phyloP scores from a whole-genome alignment of 2,888 invertebrate genomes.

The Ophion slaviceki region DNA sequence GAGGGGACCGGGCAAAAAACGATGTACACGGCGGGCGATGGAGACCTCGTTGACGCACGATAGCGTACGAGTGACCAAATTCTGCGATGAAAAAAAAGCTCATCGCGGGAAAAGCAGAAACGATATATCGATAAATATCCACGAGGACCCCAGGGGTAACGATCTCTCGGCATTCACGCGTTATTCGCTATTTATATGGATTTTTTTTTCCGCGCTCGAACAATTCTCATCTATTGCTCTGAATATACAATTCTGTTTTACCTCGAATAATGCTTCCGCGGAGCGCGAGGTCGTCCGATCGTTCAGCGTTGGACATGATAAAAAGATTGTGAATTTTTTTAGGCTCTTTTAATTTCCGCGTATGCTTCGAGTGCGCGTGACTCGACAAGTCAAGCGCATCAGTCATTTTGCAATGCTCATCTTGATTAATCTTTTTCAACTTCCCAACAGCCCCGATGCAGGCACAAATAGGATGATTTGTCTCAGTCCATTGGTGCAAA shows the following conservation, averaged over 20 bases:
- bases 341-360: neutral
- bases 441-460: no score
- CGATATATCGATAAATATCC: constrained; percentile 6
- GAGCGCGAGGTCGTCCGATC: neutral
- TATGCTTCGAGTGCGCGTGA: neutral
- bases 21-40: neutral
- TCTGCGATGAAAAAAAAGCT: constrained; percentile 3
- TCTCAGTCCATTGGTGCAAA: no score
- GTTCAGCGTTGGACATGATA: neutral
- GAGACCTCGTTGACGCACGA: constrained; percentile 5
- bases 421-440: neutral
- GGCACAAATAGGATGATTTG: no score
- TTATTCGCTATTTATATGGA: neutral
- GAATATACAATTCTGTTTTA: neutral
- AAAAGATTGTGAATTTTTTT: neutral
- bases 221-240: neutral
- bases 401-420: neutral
- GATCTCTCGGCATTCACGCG: neutral
- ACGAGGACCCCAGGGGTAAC: neutral
- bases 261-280: neutral
- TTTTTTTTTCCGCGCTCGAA: neutral
- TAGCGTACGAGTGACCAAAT: constrained; percentile 41
- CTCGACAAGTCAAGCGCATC: neutral
- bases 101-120: neutral
- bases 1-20: constrained; percentile 3